Conservation (phyloP, 2,797 vertebrate species). For the Sebastes steindachneri region DNA sequence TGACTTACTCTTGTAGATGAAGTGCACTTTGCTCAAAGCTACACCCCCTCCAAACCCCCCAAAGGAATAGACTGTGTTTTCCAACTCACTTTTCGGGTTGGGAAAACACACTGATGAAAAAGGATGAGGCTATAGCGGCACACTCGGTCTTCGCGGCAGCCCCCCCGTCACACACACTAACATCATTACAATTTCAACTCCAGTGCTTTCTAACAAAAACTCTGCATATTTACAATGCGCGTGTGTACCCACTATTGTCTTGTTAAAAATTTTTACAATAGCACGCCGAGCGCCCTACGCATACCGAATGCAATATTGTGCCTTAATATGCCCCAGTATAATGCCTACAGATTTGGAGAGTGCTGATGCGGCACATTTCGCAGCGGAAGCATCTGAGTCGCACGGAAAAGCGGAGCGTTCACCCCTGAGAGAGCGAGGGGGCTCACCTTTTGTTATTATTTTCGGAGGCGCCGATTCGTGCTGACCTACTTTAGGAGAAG, state of each 20-base stretch:
- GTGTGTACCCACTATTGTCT: conserved; percentile 66
- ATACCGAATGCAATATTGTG: conserved; percentile 52
- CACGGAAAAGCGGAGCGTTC: conserved; percentile 33
- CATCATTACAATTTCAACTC: conserved; percentile 73
- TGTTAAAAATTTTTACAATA: conserved; percentile 69
- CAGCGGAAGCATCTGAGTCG: conserved; percentile 41
- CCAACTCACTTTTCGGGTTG: conserved; percentile 66
- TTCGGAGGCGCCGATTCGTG: conserved; percentile 67
- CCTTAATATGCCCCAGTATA: conserved; percentile 64
- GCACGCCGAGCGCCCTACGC: conserved; percentile 37
- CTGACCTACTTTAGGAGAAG: conserved; percentile 80
- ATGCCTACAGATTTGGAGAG: conserved; percentile 62
- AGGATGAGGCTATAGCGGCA: conserved; percentile 61
- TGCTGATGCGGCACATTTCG: conserved; percentile 69
- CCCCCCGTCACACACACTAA: conserved; percentile 67
- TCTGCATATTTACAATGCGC: conserved; percentile 68
- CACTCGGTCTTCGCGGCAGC: conserved; percentile 46
- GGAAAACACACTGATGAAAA: conserved; percentile 73
- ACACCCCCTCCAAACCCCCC: conserved; percentile 22
- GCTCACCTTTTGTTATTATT: conserved; percentile 81
- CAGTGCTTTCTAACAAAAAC: conserved; percentile 70
- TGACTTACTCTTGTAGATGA: conserved; percentile 66
- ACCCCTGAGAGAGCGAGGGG: conserved; percentile 63
- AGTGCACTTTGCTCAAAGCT: conserved; percentile 68
- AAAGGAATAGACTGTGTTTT: conserved; percentile 65